Base-by-base conservation (phyloP, 2,113 vertebrate genomes). In the Addax nasomaculatus region DNA sequence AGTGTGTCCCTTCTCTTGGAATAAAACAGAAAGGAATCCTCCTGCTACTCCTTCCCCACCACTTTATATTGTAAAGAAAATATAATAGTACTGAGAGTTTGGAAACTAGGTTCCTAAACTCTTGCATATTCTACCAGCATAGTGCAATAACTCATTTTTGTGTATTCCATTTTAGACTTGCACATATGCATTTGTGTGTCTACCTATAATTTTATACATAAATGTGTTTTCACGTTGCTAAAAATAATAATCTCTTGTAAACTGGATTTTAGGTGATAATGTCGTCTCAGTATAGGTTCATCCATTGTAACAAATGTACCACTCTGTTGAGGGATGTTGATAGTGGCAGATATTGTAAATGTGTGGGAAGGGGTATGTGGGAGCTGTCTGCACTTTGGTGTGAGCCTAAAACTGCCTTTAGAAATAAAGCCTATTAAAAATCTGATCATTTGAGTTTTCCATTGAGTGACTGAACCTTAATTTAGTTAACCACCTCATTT, bases 191-290 rank as follows among this genome's bases (percentile, higher is more conserved):
- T 70, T 97, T 53, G 88, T 95, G n/a, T 51, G 88, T 97, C 90
- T 90, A 73, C 47, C 39, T 93, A 17, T 84, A 87, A 62, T 95
- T 97, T 85, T 90, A 93, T 62, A n/a, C n/a, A 64, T 85, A 94
- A n/a, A 29, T 60, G 30, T 83, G 93, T 89, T 96, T 91, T 90
- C 27, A 58, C 45, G 4, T 95, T 89, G 47, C 47, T 93, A 78
- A 85, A 81, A 86, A 84, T 84, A 85, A 79, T 85, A 29, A 62
- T 92, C 51, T 89, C 30, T 76, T 76, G 29, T 90, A 96, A 97
- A 76, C 23, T 43, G 73, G 14, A 64, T 23, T 88, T 94, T 93
- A 45, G 33, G 73, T 89, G 45, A 64, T 79, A 39, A 45, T 30
- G 23, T 51, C 53, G 11, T 85, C 16, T 79, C 86, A 67, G 16